Evolutionary conservation across 2,113 vertebrate species (phyloP).

Genomic region (Stigmatopora nigra): DNA sequence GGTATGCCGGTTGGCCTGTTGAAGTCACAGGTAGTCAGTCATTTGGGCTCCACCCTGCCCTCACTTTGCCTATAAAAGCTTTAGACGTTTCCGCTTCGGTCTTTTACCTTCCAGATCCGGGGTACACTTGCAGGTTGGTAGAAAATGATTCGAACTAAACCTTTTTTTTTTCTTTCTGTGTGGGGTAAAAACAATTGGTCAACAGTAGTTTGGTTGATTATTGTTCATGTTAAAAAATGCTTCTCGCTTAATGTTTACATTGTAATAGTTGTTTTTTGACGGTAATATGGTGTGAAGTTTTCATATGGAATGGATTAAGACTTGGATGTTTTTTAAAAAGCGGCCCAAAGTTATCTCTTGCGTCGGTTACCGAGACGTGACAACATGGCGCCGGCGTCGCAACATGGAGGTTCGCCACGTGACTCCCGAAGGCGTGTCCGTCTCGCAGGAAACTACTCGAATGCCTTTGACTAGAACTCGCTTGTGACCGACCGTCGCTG

Average conservation of each 20-base stretch:
- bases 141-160: background rate
- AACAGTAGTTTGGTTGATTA: too few relatives aligned
- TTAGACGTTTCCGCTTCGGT: constrained; percentile 35
- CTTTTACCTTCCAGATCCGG: constrained; percentile 54
- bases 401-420: constrained; percentile 64
- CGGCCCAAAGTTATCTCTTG: background rate
- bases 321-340: too few relatives aligned
- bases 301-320: too few relatives aligned
- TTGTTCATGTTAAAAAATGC: too few relatives aligned
- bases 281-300: too few relatives aligned
- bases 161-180: background rate
- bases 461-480: background rate
- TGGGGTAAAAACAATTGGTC: too few relatives aligned
- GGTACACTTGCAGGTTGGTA: constrained; percentile 51
- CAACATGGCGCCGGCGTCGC: constrained; percentile 66
- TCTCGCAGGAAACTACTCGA: background rate
- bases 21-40: background rate
- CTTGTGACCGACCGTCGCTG: background rate
- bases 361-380: background rate
- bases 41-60: constrained; percentile 28
- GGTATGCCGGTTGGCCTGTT: background rate
- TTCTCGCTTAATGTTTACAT: too few relatives aligned
- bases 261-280: too few relatives aligned
- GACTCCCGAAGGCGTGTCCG: constrained; percentile 11
- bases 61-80: constrained; percentile 61